Evolutionary conservation across 2,797 vertebrate genomes (phyloP).

Genomic region (Momotus momota): DNA sequence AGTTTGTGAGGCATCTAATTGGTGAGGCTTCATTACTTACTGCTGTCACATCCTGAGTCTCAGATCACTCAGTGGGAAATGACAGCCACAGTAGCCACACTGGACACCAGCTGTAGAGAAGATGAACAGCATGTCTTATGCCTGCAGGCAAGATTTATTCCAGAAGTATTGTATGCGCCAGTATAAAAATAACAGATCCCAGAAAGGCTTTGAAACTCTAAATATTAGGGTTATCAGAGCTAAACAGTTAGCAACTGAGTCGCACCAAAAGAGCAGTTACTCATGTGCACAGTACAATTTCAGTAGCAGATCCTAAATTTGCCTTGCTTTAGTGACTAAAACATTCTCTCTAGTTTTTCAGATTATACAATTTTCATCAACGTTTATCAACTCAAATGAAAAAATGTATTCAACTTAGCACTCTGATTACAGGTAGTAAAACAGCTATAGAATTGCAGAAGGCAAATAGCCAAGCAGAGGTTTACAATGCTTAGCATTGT

Average conservation of each 20-base stretch:
- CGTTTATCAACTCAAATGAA: not conserved
- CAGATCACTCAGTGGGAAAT: accelerated
- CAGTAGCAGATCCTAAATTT: constrained; percentile 1
- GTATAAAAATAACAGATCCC: not conserved
- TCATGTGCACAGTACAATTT: not conserved
- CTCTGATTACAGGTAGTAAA: not conserved
- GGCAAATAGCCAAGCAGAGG: not conserved
- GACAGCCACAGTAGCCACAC: not conserved
- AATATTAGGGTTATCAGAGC: constrained; percentile 42
- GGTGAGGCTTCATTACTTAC: not conserved
- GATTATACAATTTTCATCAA: not conserved
- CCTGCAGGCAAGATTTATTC: constrained; percentile 1
- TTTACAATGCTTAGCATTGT: not conserved
- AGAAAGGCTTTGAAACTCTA: constrained; percentile 36
- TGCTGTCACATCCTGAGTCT: not conserved
- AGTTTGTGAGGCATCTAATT: not conserved
- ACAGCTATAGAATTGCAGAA: not conserved
- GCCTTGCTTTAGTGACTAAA: not conserved
- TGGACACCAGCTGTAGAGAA: not conserved
- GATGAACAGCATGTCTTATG: not conserved
- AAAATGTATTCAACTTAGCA: not conserved
- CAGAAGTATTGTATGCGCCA: not conserved
- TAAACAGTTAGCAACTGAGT: constrained; percentile 20
- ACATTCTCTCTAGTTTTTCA: not conserved
- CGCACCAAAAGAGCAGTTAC: not conserved